Conservation (phyloP, 2,113 vertebrate species). For the Albula goreensis region DNA sequence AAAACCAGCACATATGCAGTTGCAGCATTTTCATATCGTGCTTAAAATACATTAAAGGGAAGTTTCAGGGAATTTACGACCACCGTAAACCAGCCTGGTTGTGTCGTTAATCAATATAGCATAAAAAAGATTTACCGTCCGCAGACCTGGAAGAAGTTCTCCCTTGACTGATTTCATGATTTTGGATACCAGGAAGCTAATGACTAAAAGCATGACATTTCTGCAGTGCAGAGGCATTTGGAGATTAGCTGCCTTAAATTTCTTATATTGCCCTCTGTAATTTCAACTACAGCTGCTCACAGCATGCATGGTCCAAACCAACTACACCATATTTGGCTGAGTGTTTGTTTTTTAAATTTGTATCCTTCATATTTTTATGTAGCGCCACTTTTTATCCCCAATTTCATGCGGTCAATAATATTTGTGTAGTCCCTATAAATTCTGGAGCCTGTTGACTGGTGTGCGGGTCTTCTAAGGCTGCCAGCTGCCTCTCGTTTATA, state of each 20-base stretch:
- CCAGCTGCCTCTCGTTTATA: not conserved
- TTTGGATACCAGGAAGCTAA: not conserved
- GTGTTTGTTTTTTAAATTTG: not conserved
- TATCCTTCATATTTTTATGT: not conserved
- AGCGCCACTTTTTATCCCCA: not conserved
- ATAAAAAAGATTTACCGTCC: not conserved
- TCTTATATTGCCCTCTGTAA: not conserved
- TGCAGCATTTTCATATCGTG: not conserved
- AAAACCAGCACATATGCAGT: not conserved
- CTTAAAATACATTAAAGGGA: slow-evolving; percentile 1
- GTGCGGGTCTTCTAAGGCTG: not conserved
- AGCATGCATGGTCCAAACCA: not conserved
- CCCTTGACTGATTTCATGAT: not conserved
- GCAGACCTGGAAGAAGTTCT: not conserved
- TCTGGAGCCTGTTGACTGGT: not conserved
- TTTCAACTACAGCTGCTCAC: not conserved
- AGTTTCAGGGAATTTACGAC: not conserved
- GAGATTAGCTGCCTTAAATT: not conserved
- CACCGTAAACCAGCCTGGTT: not conserved
- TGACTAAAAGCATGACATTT: not conserved
- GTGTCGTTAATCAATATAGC: not conserved
- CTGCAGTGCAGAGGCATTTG: not conserved
- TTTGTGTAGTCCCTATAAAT: not conserved
- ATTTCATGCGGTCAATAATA: not conserved
- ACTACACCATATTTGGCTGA: not conserved